Base-by-base conservation (phyloP, 2,797 vertebrate genomes). In the Centroberyx gerrardi region DNA sequence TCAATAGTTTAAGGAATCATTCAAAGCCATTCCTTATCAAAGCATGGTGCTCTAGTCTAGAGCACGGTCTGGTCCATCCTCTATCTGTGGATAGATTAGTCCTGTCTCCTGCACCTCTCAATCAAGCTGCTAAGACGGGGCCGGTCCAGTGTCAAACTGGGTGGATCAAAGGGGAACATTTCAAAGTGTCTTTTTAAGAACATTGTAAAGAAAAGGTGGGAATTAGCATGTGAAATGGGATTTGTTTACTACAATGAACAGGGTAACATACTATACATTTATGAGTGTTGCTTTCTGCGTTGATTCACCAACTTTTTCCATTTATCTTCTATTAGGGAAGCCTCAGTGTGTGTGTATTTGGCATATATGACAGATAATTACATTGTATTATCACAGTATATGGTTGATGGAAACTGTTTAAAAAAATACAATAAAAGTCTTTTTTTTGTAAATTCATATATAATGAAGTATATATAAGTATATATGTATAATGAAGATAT, bases 21-120 rank as follows among this genome's bases (percentile, higher is more conserved):
- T 93, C 86, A 91, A 90, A 93, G 91, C 82, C 80, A 80, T 88
- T 84, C 74, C 58, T 86, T 92, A 89, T 93, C 90, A 94, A 93
- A 93, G 91, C 77, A 33, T 36, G 68, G 60, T 66, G 85, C 88
- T 92, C 82, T 62, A 72, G 77, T 92, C 82, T 62, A 72, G 77
- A 91, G 87, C 81, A 82, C 46, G 71, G 72, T 76, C 75, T 36
- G 72, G 86, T 80, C 80, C 73, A 51, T 82, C 77, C 58, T 75
- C 51, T 38, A 44, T 62, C 74, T 72, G 68, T 61, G 60, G 70
- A 80, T 84, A 92, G 88, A 92, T 92, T 91, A 92, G 81, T 73
- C 73, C 74, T 88, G 85, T 93, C 89, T 87, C 68, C 74, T 59
- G 65, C 8, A 5, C 72, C 82, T 87, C 68, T 88, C 90, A 89